Conservation (phyloP, 2,888 invertebrate genomes). For the Cephus pulcher region DNA sequence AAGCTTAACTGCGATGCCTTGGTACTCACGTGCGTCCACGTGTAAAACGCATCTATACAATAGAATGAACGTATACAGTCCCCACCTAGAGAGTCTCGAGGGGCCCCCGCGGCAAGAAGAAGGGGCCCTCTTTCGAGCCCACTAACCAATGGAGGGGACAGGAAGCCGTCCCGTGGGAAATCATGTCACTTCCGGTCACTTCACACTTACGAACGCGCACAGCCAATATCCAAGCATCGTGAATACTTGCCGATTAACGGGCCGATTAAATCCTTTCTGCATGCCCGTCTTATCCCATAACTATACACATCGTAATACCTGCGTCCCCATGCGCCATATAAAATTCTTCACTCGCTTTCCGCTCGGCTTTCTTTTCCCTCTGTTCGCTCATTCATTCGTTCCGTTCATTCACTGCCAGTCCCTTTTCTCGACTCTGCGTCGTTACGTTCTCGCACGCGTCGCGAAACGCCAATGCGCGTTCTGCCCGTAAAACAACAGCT, state of each 20-base stretch:
- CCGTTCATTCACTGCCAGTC: background rate
- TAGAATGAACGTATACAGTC: background rate
- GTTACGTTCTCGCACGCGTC: too few species aligned
- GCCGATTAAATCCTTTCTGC: background rate
- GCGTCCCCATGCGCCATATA: background rate
- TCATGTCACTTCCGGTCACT: constrained; percentile 58
- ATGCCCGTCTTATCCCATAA: background rate
- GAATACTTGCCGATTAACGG: constrained; percentile 31
- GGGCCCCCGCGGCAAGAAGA: background rate
- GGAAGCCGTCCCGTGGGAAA: constrained; percentile 61
- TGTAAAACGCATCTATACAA: constrained; percentile 7
- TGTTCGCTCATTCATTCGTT: constrained; percentile 2
- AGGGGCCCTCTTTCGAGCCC: background rate
- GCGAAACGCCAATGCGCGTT: too few species aligned
- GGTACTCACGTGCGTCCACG: constrained; percentile 3
- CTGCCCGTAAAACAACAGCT: too few species aligned
- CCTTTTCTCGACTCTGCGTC: background rate
- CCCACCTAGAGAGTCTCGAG: background rate
- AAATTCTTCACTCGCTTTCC: background rate
- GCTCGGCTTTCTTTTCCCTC: constrained; percentile 3
- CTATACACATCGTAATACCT: background rate
- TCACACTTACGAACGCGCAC: constrained; percentile 17
- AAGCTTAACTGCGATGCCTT: constrained; percentile 6
- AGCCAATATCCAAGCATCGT: constrained; percentile 2
- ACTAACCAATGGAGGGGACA: constrained; percentile 31